Base-by-base conservation (phyloP, 2,797 vertebrate species). In the Clarias platycephalus region DNA sequence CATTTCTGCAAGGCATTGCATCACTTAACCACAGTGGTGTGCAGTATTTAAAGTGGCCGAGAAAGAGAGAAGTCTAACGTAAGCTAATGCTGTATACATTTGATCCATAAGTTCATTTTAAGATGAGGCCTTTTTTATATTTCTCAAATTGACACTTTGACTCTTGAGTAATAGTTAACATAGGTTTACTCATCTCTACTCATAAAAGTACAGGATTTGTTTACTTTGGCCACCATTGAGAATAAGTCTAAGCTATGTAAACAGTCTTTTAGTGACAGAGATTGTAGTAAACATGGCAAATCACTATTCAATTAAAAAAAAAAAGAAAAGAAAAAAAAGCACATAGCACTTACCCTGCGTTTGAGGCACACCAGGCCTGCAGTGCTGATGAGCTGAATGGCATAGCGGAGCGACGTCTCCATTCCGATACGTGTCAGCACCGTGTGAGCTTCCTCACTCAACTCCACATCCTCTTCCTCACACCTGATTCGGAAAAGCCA, bases 391-490 rank as follows among this genome's bases (percentile, higher is more conserved):
- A 99, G 96, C 92, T 99, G 97, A 87, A 99, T 99, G 82, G 97
- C 96, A 1, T 98, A 99, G 28, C 97, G 96, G 72, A 99, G 94
- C 0, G 97, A 98, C 0, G 97, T 98, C 91, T 98, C 97, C 93
- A 96, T 93, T 62, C 97, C 97, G 0, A 99, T 99, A n/a, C 97
- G 96, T 0, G 97, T 98, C 87, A 99, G 92, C 82, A 99, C 97
- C 0, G 96, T 96, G 90, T 96, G 97, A 57, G 97, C 97, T 8
- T 98, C 97, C 53, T 99, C 97, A 0, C 96, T 96, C 92, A 98
- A 95, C 90, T 98, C 97, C 67, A 98, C 97, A 0, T 99, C 97
- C 85, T 99, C 97, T 87, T 99, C 97, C 88, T 99, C 97, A n/a
- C 97, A 98, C 70, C 97, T 98, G 34, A n/a, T 80, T 28, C 28